These are phyloP conservation scores for Exocentrus adspersus DNA, from an alignment of 2,888 invertebrate species.

Conservation along the genomic window DNA sequence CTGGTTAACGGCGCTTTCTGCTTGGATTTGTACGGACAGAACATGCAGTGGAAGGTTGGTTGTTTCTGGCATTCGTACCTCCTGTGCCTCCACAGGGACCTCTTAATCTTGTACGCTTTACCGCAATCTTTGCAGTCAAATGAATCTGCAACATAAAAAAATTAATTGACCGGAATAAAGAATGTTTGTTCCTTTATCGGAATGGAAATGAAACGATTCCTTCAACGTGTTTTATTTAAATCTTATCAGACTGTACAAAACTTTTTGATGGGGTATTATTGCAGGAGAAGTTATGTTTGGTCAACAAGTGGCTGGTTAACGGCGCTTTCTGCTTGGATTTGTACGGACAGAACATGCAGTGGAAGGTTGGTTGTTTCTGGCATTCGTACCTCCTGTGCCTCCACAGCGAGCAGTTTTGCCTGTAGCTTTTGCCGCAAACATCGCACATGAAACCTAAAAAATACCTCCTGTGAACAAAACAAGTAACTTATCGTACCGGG, in stretches of 20 bases:
- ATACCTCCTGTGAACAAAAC: no score
- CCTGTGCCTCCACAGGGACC: constrained; percentile 43
- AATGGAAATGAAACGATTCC: no score
- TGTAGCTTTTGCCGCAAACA: constrained; percentile 44
- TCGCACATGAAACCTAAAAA: constrained; percentile 1
- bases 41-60: constrained; percentile 51
- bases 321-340: constrained; percentile 80
- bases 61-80: constrained; percentile 55
- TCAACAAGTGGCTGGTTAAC: no score
- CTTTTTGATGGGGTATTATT: no score
- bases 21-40: constrained; percentile 77
- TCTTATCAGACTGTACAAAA: no score
- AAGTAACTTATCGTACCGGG: no score
- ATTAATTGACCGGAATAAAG: no score
- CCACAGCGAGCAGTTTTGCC: constrained; percentile 39
- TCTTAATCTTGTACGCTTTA: constrained; percentile 43
- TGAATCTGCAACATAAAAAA: no score
- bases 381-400: constrained; percentile 54
- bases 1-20: constrained; percentile 82
- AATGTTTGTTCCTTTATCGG: no score
- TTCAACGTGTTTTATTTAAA: no score
- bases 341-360: constrained; percentile 69
- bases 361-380: constrained; percentile 52
- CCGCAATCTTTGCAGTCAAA: constrained; percentile 32
- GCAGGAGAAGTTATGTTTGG: no score